Evolutionary conservation across 1,140 invertebrate genomes (phyloP), one percentile per base, ranked within the genome.

Genomic region (Tetramorium simillimum): DNA sequence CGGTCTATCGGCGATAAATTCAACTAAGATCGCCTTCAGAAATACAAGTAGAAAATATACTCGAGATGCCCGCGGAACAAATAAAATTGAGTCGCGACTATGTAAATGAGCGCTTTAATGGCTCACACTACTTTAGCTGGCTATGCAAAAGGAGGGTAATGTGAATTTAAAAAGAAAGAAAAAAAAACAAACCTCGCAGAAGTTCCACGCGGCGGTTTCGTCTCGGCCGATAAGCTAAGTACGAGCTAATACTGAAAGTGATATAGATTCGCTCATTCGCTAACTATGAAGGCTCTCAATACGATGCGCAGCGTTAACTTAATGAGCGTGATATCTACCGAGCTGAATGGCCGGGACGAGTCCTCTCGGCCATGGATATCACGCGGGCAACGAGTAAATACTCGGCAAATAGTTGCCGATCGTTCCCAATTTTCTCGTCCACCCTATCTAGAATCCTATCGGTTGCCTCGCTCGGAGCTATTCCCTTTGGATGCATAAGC

Each of bases 251-350:
- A 82, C 10, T 10, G 7, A 73, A 63, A 78, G 69, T 49, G 88
- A 89, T 89, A 89, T 89, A 89, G 84, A 89, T 84, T 80, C 77
- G 85, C 3, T 56, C 65, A 73, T 78, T 67, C 37, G 77, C 76
- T 65, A 82, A 70, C 51, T 33, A 56, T 73, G 77, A 75, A 53
- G 75, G 43, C 7, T 51, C 24, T 86, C 40, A 63, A 56, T 14
- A 43, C 88, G 88, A 81, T 76, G 86, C 75, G 63, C 76, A 77
- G 76, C 65, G 76, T 89, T 89, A 86, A 88, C 84, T 89, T 89
- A 89, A 89, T 89, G 88, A 89, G 62, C 76, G 40, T 56, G 76
- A 58, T 72, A 88, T 86, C 87, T 75, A 65, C 69, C 53, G 82
- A 86, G 56, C 86, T 63, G 82, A 89, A 89, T 82, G 63, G 63